Conservation (phyloP, 2,797 vertebrate species). For the Cirrhinus molitorella region DNA sequence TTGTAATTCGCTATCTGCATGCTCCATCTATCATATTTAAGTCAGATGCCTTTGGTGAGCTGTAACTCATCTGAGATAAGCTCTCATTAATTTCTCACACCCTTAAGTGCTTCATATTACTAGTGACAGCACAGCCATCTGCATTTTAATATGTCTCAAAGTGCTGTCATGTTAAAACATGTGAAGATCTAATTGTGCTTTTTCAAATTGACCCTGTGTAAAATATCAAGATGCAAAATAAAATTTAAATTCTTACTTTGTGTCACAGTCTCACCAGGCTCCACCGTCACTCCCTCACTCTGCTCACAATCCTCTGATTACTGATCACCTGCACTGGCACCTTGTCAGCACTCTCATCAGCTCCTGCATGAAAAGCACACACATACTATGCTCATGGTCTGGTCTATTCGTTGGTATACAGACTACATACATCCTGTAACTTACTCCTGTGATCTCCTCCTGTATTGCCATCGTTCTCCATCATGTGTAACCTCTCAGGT, state of each 20-base stretch:
- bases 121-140: conserved; percentile 58
- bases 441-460: no score
- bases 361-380: no score
- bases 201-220: not conserved
- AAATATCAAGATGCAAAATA: not conserved
- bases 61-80: conserved; percentile 74
- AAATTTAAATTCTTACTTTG: not conserved
- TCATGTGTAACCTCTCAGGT: not conserved
- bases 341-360: no score
- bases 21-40: conserved; percentile 59
- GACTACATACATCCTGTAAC: no score
- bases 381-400: no score
- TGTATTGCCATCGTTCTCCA: no score
- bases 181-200: conserved; percentile 10
- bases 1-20: conserved; percentile 25
- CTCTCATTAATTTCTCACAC: conserved; percentile 74
- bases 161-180: conserved; percentile 23
- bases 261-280: no score
- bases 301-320: no score
- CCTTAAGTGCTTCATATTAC: conserved; percentile 75
- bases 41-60: conserved; percentile 63
- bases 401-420: no score
- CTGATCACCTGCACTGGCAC: no score
- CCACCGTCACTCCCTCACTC: no score
- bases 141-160: conserved; percentile 38